These are phyloP conservation scores for Cetoscarus ocellatus DNA, from an alignment of 2,797 vertebrate genomes.

Conservation along the genomic window DNA sequence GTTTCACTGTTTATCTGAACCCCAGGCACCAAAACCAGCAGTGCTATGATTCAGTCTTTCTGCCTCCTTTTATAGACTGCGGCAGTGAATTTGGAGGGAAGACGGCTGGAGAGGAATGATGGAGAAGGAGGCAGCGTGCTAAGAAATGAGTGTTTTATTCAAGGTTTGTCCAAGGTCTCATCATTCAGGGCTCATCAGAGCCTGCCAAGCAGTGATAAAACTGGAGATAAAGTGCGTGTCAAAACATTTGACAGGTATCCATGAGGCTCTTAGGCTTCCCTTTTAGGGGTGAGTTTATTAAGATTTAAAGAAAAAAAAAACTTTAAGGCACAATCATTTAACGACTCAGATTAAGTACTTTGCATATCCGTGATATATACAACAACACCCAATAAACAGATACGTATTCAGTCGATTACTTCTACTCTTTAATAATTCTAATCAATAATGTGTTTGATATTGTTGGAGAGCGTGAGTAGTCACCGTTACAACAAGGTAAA, in stretches of 20 bases:
- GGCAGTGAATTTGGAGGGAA: constrained; percentile 44
- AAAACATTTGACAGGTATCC: constrained; percentile 17
- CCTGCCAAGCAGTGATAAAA: constrained; percentile 26
- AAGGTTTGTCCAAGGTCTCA: constrained; percentile 61
- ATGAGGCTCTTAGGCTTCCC: not conserved
- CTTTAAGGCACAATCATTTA: too few species aligned
- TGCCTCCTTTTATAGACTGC: constrained; percentile 65
- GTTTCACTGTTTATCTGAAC: constrained; percentile 81
- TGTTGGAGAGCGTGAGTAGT: too few species aligned
- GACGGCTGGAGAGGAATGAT: constrained; percentile 43
- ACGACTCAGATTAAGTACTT: too few species aligned
- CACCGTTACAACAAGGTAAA: too few species aligned
- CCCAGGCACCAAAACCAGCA: constrained; percentile 61
- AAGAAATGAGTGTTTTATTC: constrained; percentile 35
- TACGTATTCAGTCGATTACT: too few species aligned
- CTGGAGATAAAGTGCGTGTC: constrained; percentile 3
- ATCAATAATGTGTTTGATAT: too few species aligned
- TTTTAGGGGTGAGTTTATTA: not conserved
- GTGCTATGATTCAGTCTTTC: constrained; percentile 64
- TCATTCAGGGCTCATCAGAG: constrained; percentile 51
- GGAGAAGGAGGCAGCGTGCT: constrained; percentile 21
- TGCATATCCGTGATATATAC: too few species aligned
- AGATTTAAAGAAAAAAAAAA: not conserved
- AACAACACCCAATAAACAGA: too few species aligned
- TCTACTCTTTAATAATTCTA: too few species aligned